A percentile compares a stretch with the other conserved stretches of the same genome.
Evolutionary conservation across 2,888 invertebrate species (phyloP).

Genomic region (Ectemnius lituratus): DNA sequence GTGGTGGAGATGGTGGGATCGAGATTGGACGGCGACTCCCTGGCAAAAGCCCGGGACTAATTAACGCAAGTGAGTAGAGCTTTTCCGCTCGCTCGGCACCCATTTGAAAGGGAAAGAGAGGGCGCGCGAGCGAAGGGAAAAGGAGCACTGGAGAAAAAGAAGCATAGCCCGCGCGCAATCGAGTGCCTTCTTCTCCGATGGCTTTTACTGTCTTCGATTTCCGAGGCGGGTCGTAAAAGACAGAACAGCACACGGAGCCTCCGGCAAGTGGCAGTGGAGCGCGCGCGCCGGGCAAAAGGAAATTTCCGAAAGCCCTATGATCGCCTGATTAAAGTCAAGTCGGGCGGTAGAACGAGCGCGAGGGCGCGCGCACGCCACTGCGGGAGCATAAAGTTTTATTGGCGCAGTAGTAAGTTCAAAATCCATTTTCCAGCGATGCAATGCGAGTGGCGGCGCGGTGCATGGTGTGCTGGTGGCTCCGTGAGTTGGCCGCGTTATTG

Average conservation of each 20-base stretch:
- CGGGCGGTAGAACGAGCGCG: neutral
- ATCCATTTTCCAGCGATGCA: constrained; percentile 31
- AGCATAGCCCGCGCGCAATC: neutral
- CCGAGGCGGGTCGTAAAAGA: constrained; percentile 8
- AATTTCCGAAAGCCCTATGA: constrained; percentile 20
- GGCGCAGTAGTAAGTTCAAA: constrained; percentile 37
- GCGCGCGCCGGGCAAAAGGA: neutral
- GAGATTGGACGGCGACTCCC: neutral
- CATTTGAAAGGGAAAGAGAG: too few relatives aligned
- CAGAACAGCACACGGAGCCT: too few relatives aligned
- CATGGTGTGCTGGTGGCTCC: neutral
- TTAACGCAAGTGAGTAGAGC: neutral
- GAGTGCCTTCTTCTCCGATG: neutral
- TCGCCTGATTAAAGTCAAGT: constrained; percentile 27
- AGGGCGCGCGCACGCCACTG: neutral
- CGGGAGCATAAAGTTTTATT: constrained; percentile 35
- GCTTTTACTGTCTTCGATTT: neutral
- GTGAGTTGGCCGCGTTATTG: constrained; percentile 32
- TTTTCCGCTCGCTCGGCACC: too few relatives aligned
- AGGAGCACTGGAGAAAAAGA: too few relatives aligned
- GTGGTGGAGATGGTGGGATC: too few relatives aligned
- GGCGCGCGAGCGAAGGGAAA: too few relatives aligned
- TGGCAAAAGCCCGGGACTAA: neutral
- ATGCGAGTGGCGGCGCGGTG: too few relatives aligned
- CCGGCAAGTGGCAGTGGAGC: neutral